Conservation (phyloP, 2,797 vertebrate genomes). For the Gorsachius magnificus region DNA sequence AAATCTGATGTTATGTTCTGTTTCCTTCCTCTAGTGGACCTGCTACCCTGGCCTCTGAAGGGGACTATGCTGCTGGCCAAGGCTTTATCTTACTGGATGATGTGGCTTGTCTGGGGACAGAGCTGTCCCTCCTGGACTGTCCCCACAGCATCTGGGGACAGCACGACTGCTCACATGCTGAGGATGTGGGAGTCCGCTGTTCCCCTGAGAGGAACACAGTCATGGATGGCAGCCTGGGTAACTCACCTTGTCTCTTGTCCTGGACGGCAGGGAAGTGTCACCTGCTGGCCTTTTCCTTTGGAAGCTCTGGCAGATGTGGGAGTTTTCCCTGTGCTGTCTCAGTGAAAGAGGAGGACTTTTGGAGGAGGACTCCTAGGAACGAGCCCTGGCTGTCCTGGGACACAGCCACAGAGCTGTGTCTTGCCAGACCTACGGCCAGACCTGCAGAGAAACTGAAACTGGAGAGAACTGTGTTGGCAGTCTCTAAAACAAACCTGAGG, state of each 20-base stretch:
- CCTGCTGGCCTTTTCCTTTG: not conserved
- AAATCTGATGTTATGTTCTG: not conserved
- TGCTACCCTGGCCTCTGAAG: conserved; percentile 61
- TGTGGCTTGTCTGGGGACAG: conserved; percentile 86
- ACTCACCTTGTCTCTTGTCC: not conserved
- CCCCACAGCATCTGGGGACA: conserved; percentile 89
- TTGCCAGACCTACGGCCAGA: not conserved
- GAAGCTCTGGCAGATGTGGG: not conserved
- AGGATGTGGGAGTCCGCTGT: conserved; percentile 89
- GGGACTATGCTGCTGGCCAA: conserved; percentile 83
- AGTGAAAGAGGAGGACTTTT: not conserved
- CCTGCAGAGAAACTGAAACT: not conserved
- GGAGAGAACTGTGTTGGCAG: not conserved
- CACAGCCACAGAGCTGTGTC: not conserved
- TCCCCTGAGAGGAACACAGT: conserved; percentile 76
- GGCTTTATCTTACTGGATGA: conserved; percentile 90
- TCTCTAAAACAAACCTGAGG: not conserved
- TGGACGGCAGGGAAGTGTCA: not conserved
- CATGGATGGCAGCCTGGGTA: conserved; percentile 59
- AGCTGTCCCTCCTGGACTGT: conserved; percentile 87
- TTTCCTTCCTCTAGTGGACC: conserved; percentile 62
- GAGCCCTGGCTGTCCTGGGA: not conserved
- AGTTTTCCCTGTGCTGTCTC: not conserved
- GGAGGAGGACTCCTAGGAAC: not conserved
- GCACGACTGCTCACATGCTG: conserved; percentile 92